Base-by-base conservation (phyloP, 92 coral and sea anemone genomes). In the Epizoanthus fatuus region DNA sequence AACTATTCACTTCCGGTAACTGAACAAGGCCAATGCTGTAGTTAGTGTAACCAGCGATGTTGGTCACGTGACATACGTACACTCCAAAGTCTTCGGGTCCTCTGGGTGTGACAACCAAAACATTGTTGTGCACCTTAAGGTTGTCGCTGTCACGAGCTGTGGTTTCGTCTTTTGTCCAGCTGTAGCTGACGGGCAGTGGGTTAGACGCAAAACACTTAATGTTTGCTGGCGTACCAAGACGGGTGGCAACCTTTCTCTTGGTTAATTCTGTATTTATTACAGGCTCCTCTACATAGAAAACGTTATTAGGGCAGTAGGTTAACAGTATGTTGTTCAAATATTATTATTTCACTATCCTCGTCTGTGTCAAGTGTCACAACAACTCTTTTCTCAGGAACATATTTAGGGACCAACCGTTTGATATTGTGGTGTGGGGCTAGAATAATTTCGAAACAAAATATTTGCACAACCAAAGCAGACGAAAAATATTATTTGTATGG, bases 11-110 rank as follows among this genome's bases (percentile, higher is more conserved):
- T 73, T 12, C 68, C 37, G 81, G 81, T 14, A 16, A 62, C 44
- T 57, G 81, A 76, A 76, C 69, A 4, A 76, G 54, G 12, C 7
- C 11, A 59, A 76, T 76, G 68, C 69, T 76, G 81, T 76, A 58
- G 8, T 76, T 76, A 53, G 81, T 59, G 45, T 76, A 76, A 4
- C 81, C 81, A 29, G 81, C 93, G 22, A 52, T 44, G 79, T 85
- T 90, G 70, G 72, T 79, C 84, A 90, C 90, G 79, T 84, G 90
- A 85, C 93, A 90, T 2, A 73, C 83, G 32, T 90, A 85, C 73
- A 69, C 83, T 47, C 93, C 93, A 90, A 78, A 90, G 73, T 90
- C 90, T 39, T 74, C 59, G 42, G 38, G 55, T 6, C 19, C 65
- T 22, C 42, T 47, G 7, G 93, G 93, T 19, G 90, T 90, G 6